Conservation (phyloP, 2,888 invertebrate genomes). For the Tiliacea aurago region DNA sequence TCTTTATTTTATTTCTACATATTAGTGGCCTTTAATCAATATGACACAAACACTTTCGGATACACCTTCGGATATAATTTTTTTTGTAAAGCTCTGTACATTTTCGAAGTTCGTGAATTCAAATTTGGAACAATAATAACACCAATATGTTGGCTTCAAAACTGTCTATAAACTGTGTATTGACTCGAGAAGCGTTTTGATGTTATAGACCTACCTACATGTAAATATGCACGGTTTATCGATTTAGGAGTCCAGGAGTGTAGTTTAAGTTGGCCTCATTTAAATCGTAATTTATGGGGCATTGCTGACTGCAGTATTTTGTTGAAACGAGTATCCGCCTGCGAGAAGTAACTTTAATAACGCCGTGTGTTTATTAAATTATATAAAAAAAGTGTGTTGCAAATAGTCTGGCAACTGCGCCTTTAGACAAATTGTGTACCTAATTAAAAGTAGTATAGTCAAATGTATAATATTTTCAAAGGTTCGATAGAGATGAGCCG, state of each 20-base stretch:
- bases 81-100: background rate
- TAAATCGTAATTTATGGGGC: constrained; percentile 1
- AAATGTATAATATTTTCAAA: constrained; percentile 18
- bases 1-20: constrained; percentile 3
- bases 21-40: background rate
- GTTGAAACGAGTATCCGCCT: constrained; percentile 12
- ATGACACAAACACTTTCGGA: background rate
- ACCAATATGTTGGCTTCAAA: background rate
- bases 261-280: background rate
- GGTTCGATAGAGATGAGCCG: constrained; percentile 3
- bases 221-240: background rate
- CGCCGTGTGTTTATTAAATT: background rate
- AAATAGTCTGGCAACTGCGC: background rate
- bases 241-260: background rate
- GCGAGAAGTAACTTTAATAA: background rate
- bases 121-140: background rate
- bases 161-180: background rate
- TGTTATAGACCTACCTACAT: background rate
- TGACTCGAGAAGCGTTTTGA: background rate
- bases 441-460: constrained; percentile 30
- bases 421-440: constrained; percentile 8
- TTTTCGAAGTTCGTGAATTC: background rate
- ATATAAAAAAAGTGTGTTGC: background rate
- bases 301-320: constrained; percentile 2
- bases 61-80: background rate